phyloP scores from a whole-genome alignment of 64 coral and sea anemone genomes.

The Orbicella faveolata region DNA sequence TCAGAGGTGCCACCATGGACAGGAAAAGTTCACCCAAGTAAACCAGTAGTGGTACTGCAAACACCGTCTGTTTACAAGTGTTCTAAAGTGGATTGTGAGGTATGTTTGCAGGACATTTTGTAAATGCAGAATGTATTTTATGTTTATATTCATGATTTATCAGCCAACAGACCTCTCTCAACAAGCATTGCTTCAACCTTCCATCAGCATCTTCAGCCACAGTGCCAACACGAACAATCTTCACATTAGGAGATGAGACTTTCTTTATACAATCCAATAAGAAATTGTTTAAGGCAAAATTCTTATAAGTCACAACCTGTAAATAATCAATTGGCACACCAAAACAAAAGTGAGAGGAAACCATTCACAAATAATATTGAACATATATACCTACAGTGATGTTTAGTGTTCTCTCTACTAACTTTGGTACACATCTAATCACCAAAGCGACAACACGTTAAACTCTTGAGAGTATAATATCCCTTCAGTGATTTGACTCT shows the following conservation, averaged over 20 bases:
- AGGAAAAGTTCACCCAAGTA: not conserved
- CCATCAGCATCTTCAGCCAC: not conserved
- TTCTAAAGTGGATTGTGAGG: no score
- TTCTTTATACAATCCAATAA: conserved; percentile 48
- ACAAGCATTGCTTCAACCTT: conserved; percentile 11
- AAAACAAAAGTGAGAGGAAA: not conserved
- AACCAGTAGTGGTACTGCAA: no score
- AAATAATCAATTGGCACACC: not conserved
- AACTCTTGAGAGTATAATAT: no score
- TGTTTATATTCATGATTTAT: not conserved
- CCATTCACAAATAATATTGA: no score
- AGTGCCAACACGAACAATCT: conserved; percentile 72
- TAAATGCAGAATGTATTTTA: not conserved
- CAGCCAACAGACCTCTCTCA: conserved; percentile 37
- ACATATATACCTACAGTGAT: no score
- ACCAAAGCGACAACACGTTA: no score
- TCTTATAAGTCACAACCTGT: conserved; percentile 94
- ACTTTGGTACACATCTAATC: no score
- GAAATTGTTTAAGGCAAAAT: conserved; percentile 84
- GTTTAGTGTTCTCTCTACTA: no score
- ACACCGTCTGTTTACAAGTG: no score
- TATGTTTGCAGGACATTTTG: not conserved
- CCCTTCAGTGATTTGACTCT: no score
- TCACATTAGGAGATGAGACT: conserved; percentile 16
- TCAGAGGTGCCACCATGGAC: no score